Evolutionary conservation across 2,113 vertebrate genomes (phyloP).

Genomic region (Progne subis): DNA sequence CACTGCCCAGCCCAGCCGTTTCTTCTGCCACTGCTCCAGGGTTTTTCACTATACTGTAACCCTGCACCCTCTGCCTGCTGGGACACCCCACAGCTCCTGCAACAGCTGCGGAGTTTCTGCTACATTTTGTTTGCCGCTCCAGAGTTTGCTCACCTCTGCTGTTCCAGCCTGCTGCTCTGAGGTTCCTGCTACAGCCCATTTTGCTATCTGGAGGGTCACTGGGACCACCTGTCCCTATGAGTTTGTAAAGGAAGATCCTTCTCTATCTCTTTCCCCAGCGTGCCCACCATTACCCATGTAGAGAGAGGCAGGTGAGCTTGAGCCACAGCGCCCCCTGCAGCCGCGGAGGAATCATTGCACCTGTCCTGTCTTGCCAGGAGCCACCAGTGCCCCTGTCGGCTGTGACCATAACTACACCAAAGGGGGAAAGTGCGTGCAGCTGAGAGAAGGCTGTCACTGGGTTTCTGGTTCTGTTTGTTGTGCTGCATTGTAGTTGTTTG

Average conservation of each 20-base stretch:
- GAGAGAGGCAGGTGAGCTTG: neutral
- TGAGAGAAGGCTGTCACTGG: neutral
- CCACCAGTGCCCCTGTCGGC: neutral
- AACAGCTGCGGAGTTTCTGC: neutral
- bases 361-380: neutral
- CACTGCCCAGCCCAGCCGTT: accelerated
- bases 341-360: neutral
- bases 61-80: neutral
- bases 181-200: neutral
- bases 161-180: neutral
- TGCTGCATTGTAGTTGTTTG: too few species aligned
- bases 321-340: neutral
- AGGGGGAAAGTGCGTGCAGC: neutral
- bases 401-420: neutral
- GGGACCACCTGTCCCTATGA: neutral
- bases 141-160: neutral
- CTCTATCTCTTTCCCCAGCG: neutral
- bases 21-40: neutral
- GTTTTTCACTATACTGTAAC: neutral
- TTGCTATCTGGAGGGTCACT: neutral
- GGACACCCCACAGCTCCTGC: neutral
- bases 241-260: neutral
- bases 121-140: neutral
- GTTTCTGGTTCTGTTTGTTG: too few species aligned
- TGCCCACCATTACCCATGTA: too few species aligned